Evolutionary conservation across 2,888 invertebrate genomes (phyloP).

Genomic region (Hanleya hanleyi): DNA sequence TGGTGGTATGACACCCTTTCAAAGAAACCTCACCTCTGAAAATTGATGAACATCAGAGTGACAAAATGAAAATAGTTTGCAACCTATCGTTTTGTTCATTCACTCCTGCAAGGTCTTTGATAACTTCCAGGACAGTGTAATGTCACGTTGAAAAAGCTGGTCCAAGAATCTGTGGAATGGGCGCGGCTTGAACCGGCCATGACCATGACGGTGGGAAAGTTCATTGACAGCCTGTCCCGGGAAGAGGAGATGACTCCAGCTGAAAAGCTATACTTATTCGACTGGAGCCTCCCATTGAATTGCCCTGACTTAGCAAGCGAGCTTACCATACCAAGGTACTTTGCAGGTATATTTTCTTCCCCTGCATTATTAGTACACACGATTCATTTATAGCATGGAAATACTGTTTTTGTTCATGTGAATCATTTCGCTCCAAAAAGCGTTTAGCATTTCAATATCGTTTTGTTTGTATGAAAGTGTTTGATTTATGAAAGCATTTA

Average conservation of each 20-base stretch:
- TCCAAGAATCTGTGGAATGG: slow-evolving; percentile 60
- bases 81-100: not conserved
- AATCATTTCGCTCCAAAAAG: too few species aligned
- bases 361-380: too few species aligned
- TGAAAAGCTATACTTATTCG: slow-evolving; percentile 60
- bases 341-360: slow-evolving; percentile 65
- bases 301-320: slow-evolving; percentile 59
- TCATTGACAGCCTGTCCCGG: slow-evolving; percentile 38
- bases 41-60: too few species aligned
- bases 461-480: too few species aligned
- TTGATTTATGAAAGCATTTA: too few species aligned
- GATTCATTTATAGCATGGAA: too few species aligned
- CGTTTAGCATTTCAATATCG: too few species aligned
- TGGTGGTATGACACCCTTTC: too few species aligned
- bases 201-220: slow-evolving; percentile 45
- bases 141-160: slow-evolving; percentile 46
- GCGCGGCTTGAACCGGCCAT: slow-evolving; percentile 55
- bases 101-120: not conserved
- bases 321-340: slow-evolving; percentile 63
- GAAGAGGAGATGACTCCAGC: slow-evolving; percentile 1
- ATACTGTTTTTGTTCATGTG: too few species aligned
- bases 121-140: slow-evolving; percentile 44
- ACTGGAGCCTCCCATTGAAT: slow-evolving; percentile 67
- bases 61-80: too few species aligned
- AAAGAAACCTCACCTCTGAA: too few species aligned